Conservation (phyloP, 2,888 invertebrate genomes). For the Drosophila diplacantha region DNA sequence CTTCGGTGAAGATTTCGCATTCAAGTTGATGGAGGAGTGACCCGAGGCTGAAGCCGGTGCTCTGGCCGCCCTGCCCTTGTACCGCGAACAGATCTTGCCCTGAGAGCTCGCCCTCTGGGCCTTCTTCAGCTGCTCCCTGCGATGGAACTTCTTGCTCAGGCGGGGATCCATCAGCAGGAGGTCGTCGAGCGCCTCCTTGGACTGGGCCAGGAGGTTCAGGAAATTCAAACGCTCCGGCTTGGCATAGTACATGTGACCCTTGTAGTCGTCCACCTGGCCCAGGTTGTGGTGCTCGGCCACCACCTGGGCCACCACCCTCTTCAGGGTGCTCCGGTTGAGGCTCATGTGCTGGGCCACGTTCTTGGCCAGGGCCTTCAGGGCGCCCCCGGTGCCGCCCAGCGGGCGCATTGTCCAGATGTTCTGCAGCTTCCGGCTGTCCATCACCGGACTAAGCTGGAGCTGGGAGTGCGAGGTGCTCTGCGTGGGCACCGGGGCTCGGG, state of each 20-base stretch:
- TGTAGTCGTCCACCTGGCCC: constrained; percentile 49
- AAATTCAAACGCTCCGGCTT: constrained; percentile 51
- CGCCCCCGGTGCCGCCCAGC: constrained; percentile 50
- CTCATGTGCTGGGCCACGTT: constrained; percentile 53
- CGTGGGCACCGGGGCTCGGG: not conserved
- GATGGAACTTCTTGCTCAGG: not conserved
- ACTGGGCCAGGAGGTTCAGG: constrained; percentile 44
- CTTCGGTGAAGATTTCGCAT: too few species aligned
- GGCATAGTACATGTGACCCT: constrained; percentile 51
- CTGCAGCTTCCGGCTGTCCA: constrained; percentile 23
- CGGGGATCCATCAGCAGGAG: constrained; percentile 32
- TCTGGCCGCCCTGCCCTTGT: too few species aligned
- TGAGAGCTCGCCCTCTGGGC: not conserved
- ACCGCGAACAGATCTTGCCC: not conserved
- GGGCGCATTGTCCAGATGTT: constrained; percentile 51
- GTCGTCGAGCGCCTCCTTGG: constrained; percentile 62
- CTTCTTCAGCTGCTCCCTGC: not conserved
- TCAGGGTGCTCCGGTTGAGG: constrained; percentile 43
- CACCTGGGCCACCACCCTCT: constrained; percentile 52
- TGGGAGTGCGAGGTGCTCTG: not conserved
- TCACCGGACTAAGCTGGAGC: too few species aligned
- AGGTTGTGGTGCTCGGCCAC: constrained; percentile 47
- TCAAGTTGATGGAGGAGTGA: too few species aligned
- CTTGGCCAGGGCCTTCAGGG: constrained; percentile 49
- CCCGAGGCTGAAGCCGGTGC: too few species aligned